Evolutionary conservation across 1,140 invertebrate species (phyloP).

Genomic region (Babylonia areolata): DNA sequence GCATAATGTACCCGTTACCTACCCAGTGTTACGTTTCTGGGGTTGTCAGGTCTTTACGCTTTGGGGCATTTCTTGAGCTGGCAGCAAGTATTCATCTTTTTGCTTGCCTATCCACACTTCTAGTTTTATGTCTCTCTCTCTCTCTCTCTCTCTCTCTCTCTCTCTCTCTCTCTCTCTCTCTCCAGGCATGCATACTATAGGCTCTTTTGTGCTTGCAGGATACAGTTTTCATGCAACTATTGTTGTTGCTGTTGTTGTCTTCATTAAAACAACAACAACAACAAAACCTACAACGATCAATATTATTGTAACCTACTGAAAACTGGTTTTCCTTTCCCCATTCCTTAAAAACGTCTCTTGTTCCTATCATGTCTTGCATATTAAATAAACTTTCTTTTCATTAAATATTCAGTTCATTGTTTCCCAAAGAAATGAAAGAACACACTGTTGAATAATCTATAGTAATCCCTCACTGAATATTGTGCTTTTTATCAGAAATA

Average conservation of each 20-base stretch:
- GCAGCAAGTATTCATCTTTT: background rate
- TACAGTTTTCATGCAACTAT: background rate
- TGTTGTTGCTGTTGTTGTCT: background rate
- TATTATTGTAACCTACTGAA: background rate
- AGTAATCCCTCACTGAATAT: no score
- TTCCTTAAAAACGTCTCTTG: no score
- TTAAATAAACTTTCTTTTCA: background rate
- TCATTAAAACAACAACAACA: no score
- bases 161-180: constrained; percentile 27
- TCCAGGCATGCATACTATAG: background rate
- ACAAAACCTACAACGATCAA: no score
- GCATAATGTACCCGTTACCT: no score
- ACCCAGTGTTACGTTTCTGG: no score
- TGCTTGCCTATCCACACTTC: background rate
- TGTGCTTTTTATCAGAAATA: no score
- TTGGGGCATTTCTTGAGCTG: background rate
- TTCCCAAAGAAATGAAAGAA: no score
- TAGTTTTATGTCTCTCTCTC: background rate
- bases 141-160: background rate
- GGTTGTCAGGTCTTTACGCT: no score
- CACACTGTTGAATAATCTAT: no score
- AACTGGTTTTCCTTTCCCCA: background rate
- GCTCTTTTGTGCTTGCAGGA: background rate
- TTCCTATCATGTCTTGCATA: background rate
- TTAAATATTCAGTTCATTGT: background rate